Conservation (phyloP, 2,888 invertebrate species). For the Drosophila dives region DNA sequence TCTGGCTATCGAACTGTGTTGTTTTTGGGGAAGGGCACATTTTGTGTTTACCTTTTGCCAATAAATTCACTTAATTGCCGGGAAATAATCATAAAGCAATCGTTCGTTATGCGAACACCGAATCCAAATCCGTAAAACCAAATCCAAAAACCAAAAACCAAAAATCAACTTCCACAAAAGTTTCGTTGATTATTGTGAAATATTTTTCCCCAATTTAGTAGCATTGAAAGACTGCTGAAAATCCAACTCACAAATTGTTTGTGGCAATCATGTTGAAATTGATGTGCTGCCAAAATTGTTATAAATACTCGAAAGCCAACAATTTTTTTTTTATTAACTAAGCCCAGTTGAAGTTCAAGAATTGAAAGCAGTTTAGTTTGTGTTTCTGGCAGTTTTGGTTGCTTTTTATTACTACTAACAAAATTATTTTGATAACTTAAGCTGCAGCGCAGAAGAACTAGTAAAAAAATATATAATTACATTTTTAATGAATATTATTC, state of each 20-base stretch:
- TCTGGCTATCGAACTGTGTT: conserved; percentile 18
- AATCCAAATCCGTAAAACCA: conserved; percentile 7
- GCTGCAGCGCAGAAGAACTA: not conserved
- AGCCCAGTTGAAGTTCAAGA: not conserved
- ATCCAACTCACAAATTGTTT: conserved; percentile 53
- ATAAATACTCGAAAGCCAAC: not conserved
- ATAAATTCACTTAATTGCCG: conserved; percentile 84
- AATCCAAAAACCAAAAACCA: not conserved
- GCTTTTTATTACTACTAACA: too few relatives aligned
- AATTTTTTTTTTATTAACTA: not conserved
- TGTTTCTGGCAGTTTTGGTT: too few relatives aligned
- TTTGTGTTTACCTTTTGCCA: conserved; percentile 77
- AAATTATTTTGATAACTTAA: too few relatives aligned
- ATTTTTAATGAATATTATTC: not conserved
- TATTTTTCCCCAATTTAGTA: conserved; percentile 40
- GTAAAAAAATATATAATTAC: not conserved
- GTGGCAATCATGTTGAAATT: conserved; percentile 68
- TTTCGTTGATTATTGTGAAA: conserved; percentile 59
- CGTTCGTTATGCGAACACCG: conserved; percentile 67
- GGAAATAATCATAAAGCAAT: conserved; percentile 84
- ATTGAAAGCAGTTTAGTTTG: not conserved
- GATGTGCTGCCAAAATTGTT: conserved; percentile 46
- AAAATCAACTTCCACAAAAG: conserved; percentile 31
- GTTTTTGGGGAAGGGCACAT: conserved; percentile 9
- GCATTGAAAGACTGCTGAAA: conserved; percentile 29